These are phyloP conservation scores for Montipora cactus DNA, from an alignment of 64 coral and sea anemone species.

Conservation along the genomic window DNA sequence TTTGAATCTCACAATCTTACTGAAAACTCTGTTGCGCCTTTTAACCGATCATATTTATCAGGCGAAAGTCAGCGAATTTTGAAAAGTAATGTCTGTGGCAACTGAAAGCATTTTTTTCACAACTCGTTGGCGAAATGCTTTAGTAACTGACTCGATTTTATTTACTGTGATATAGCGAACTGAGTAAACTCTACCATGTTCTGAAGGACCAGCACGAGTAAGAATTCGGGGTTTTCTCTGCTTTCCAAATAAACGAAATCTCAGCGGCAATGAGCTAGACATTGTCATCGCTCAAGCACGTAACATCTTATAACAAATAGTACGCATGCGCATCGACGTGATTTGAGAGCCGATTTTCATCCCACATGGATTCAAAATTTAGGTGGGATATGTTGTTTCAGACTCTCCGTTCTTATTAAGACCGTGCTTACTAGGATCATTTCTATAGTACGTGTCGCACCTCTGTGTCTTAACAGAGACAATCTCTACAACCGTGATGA, in stretches of 20 bases:
- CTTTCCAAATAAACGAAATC: too few relatives aligned
- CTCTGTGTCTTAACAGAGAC: conserved; percentile 13
- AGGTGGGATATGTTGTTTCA: not conserved
- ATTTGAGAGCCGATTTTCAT: not conserved
- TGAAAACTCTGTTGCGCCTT: not conserved
- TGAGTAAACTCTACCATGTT: too few relatives aligned
- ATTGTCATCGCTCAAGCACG: not conserved
- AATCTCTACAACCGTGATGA: conserved; percentile 45
- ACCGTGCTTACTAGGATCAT: conserved; percentile 59
- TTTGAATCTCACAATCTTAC: not conserved
- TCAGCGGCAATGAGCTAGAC: not conserved
- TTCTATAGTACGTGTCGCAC: conserved; percentile 52
- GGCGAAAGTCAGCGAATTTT: too few relatives aligned
- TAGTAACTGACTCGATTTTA: too few relatives aligned
- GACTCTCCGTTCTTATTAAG: accelerated
- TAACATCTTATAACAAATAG: not conserved
- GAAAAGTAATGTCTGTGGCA: too few relatives aligned
- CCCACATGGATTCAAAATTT: not conserved
- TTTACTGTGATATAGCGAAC: too few relatives aligned
- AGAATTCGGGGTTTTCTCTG: too few relatives aligned
- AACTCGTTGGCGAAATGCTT: too few relatives aligned
- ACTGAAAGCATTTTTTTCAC: too few relatives aligned
- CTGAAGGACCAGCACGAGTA: too few relatives aligned
- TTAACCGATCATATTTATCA: too few relatives aligned
- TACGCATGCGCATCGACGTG: not conserved